These are phyloP conservation scores for Protophormia terraenovae DNA, from an alignment of 2,888 invertebrate genomes.

Conservation along the genomic window DNA sequence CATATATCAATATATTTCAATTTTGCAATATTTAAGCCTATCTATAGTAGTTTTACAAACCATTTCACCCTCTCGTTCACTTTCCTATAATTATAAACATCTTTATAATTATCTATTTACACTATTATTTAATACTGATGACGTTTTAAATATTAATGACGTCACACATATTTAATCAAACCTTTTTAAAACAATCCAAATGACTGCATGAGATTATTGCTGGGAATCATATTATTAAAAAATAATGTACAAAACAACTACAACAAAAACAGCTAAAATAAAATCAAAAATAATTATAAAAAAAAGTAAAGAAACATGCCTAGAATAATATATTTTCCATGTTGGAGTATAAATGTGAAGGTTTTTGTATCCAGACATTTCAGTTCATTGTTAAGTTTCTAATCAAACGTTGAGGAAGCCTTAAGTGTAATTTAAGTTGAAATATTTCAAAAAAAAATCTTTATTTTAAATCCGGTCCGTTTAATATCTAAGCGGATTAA, in stretches of 20 bases:
- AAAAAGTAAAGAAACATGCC: slow-evolving; percentile 53
- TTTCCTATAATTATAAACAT: too few relatives aligned
- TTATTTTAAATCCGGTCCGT: slow-evolving; percentile 41
- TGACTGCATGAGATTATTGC: slow-evolving; percentile 30
- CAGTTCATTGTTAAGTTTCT: slow-evolving; percentile 61
- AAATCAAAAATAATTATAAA: slow-evolving; percentile 12
- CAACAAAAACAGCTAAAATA: slow-evolving; percentile 10
- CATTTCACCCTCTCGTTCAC: too few relatives aligned
- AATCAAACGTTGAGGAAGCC: slow-evolving; percentile 42
- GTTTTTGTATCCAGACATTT: slow-evolving; percentile 54
- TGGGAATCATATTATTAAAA: slow-evolving; percentile 48
- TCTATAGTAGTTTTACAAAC: too few relatives aligned
- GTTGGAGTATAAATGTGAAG: slow-evolving; percentile 62
- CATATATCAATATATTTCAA: too few relatives aligned
- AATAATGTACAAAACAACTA: slow-evolving; percentile 6
- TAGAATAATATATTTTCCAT: slow-evolving; percentile 60
- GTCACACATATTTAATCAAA: slow-evolving; percentile 17
- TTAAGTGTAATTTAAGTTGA: not conserved
- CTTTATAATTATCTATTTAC: not conserved
- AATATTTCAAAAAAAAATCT: too few relatives aligned
- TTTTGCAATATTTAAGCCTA: too few relatives aligned
- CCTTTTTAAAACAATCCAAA: slow-evolving; percentile 10
- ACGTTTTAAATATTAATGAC: slow-evolving; percentile 50
- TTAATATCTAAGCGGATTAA: not conserved
- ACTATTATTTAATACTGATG: not conserved